Evolutionary conservation across 2,888 invertebrate species (phyloP).

Genomic region (Caenorhabditis zanzibari): DNA sequence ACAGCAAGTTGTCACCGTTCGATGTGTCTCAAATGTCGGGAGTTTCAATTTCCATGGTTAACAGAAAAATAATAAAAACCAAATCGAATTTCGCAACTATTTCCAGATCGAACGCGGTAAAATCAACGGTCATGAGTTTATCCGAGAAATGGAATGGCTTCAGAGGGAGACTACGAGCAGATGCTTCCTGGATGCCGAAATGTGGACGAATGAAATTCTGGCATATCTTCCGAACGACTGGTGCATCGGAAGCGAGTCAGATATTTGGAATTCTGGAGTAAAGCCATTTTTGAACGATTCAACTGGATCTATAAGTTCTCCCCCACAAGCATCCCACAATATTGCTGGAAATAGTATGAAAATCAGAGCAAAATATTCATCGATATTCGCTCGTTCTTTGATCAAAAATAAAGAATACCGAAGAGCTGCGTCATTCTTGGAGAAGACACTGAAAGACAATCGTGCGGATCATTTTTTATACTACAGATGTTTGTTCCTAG

Average conservation of each 20-base stretch:
- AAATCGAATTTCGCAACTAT: neutral
- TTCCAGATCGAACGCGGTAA: slow-evolving; percentile 57
- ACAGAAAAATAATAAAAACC: neutral
- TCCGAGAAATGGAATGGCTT: slow-evolving; percentile 77
- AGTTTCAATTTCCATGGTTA: slow-evolving; percentile 65
- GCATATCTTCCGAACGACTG: slow-evolving; percentile 60
- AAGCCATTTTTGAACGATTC: neutral
- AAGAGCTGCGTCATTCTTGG: slow-evolving; percentile 86
- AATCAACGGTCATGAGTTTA: slow-evolving; percentile 66
- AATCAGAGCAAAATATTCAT: slow-evolving; percentile 11
- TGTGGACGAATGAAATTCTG: slow-evolving; percentile 68
- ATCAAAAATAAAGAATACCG: slow-evolving; percentile 71
- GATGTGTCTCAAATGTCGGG: slow-evolving; percentile 69
- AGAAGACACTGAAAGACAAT: slow-evolving; percentile 67
- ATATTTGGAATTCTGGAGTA: neutral
- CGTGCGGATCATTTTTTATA: slow-evolving; percentile 90
- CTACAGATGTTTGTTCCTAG: slow-evolving; percentile 84
- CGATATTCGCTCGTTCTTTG: slow-evolving; percentile 50
- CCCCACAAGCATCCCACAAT: neutral
- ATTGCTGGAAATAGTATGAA: slow-evolving; percentile 8
- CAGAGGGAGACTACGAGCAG: slow-evolving; percentile 68
- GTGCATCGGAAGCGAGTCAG: neutral
- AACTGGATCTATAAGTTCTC: slow-evolving; percentile 18
- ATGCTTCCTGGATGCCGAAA: slow-evolving; percentile 41
- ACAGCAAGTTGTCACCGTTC: slow-evolving; percentile 62